Evolutionary conservation across 2,113 vertebrate genomes (phyloP).

Genomic region (Onychostruthus taczanowskii): DNA sequence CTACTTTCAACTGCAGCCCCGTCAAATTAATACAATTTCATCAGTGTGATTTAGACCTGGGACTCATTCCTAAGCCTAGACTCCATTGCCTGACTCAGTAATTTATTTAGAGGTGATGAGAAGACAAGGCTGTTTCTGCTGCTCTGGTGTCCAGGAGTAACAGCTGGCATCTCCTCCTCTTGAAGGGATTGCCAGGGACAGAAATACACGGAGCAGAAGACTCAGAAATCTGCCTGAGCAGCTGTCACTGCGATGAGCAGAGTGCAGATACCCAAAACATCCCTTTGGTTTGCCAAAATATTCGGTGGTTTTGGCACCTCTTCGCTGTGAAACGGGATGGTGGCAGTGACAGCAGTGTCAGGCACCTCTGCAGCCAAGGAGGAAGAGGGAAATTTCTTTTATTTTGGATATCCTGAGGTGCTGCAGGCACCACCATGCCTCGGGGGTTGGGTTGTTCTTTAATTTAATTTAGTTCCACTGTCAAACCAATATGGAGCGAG

Average conservation of each 20-base stretch:
- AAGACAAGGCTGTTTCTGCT: slow-evolving; percentile 20
- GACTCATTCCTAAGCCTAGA: background rate
- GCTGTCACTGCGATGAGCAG: slow-evolving; percentile 58
- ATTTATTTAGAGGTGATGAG: slow-evolving; percentile 6
- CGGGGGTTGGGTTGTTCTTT: background rate
- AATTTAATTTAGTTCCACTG: slow-evolving; percentile 16
- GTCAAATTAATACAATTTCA: background rate
- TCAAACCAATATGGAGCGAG: background rate
- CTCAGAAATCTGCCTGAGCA: slow-evolving; percentile 73
- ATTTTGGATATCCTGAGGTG: background rate
- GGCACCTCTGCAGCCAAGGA: background rate
- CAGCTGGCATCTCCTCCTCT: slow-evolving; percentile 74
- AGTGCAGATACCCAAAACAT: slow-evolving; percentile 34
- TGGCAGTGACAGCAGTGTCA: background rate
- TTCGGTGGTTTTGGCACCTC: slow-evolving; percentile 48
- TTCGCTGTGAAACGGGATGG: background rate
- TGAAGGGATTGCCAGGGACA: slow-evolving; percentile 60
- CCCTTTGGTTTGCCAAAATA: slow-evolving; percentile 51
- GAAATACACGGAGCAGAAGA: slow-evolving; percentile 45
- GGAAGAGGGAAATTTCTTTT: background rate
- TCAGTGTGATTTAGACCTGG: background rate
- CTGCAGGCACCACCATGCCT: background rate
- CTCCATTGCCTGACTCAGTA: background rate
- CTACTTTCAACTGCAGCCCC: background rate
- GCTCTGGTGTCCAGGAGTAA: slow-evolving; percentile 51